A percentile compares a stretch with the other conserved stretches of the same genome.
Evolutionary conservation across 2,113 vertebrate genomes (phyloP).

Genomic region (Melanerpes formicivorus): DNA sequence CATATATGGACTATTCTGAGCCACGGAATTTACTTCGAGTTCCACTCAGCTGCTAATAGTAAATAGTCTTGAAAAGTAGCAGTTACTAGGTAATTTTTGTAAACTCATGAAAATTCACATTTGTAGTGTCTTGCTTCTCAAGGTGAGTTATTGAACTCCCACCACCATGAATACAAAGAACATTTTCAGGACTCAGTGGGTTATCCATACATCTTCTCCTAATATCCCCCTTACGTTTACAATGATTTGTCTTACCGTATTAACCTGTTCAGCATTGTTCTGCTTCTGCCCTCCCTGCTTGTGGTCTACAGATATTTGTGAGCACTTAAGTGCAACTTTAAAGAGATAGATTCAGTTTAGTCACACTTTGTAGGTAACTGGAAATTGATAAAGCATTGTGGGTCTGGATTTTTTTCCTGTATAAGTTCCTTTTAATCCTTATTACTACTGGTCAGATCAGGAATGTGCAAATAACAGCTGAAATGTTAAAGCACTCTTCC

Average conservation of each 20-base stretch:
- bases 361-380: background rate
- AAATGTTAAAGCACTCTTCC: background rate
- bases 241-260: background rate
- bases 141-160: background rate
- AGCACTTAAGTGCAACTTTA: background rate
- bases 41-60: background rate
- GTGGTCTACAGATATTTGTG: background rate
- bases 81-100: background rate
- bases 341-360: background rate
- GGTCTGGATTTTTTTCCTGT: background rate
- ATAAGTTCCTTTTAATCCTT: background rate
- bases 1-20: background rate
- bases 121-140: background rate
- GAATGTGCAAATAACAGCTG: background rate
- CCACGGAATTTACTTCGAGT: background rate
- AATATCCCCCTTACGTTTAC: background rate
- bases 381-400: background rate
- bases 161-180: background rate
- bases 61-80: background rate
- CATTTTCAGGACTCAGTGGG: background rate
- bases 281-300: background rate
- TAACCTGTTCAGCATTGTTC: background rate
- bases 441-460: background rate
- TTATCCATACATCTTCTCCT: background rate
- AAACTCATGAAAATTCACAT: background rate